Evolutionary conservation across 2,888 invertebrate genomes (phyloP).

Genomic region (Papilio demoleus): DNA sequence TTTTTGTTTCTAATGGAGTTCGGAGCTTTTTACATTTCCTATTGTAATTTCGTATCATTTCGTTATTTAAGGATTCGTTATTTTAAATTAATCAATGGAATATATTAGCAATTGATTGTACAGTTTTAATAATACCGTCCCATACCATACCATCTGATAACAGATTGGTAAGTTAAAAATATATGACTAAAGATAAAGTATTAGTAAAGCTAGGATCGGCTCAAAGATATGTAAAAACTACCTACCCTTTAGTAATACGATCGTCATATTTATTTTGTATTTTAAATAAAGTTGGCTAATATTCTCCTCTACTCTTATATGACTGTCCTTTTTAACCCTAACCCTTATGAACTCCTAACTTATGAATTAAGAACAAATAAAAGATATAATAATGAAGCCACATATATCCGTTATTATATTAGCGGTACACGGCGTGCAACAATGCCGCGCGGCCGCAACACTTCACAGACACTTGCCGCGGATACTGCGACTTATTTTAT

Average conservation of each 20-base stretch:
- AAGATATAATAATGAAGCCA: constrained; percentile 42
- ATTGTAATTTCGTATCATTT: constrained; percentile 77
- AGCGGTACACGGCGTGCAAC: constrained; percentile 63
- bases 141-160: not conserved
- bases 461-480: constrained; percentile 71
- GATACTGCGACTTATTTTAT: constrained; percentile 44
- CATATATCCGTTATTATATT: constrained; percentile 58
- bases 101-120: not conserved
- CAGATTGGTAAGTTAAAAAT: not conserved
- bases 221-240: not conserved
- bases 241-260: not conserved
- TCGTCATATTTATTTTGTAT: too few species aligned
- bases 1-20: constrained; percentile 84
- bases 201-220: not conserved
- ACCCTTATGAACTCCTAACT: too few species aligned
- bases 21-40: constrained; percentile 72
- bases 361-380: not conserved
- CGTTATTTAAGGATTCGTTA: constrained; percentile 61
- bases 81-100: constrained; percentile 38
- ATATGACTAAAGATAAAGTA: not conserved
- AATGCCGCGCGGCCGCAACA: constrained; percentile 63
- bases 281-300: too few species aligned
- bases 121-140: not conserved
- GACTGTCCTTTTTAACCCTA: too few species aligned
- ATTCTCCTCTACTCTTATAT: too few species aligned